phyloP scores from a whole-genome alignment of 2,113 vertebrate species.

The Proterorhinus semilunaris region DNA sequence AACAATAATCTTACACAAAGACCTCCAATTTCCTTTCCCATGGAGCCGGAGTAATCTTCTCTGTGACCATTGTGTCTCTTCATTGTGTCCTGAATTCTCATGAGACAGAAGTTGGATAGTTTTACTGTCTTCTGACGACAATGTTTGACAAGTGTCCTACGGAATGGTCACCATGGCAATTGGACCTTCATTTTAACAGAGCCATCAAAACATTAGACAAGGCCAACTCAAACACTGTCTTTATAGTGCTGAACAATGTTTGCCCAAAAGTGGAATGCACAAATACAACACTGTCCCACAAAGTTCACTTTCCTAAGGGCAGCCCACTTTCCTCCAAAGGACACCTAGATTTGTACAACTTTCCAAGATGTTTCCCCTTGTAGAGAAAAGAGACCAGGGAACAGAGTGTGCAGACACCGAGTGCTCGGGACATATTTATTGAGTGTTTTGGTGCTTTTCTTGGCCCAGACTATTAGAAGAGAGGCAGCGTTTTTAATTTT shows the following conservation, averaged over 20 bases:
- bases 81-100: neutral
- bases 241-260: constrained; percentile 57
- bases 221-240: constrained; percentile 68
- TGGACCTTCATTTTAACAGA: constrained; percentile 60
- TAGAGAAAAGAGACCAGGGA: constrained; percentile 27
- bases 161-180: constrained; percentile 63
- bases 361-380: constrained; percentile 19
- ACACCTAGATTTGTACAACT: constrained; percentile 60
- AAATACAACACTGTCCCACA: constrained; percentile 63
- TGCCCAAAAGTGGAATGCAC: constrained; percentile 70
- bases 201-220: constrained; percentile 53
- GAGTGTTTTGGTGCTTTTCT: constrained; percentile 26
- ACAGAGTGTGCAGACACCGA: constrained; percentile 10
- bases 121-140: constrained; percentile 34
- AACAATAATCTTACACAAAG: neutral
- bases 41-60: neutral
- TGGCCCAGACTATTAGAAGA: constrained; percentile 16
- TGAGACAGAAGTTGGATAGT: constrained; percentile 15
- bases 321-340: constrained; percentile 44
- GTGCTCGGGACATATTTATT: constrained; percentile 18
- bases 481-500: constrained; percentile 6
- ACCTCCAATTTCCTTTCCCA: constrained; percentile 14
- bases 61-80: neutral
- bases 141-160: constrained; percentile 32
- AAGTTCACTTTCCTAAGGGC: constrained; percentile 43